A percentile compares a stretch with the other conserved stretches of the same genome.
Conservation (phyloP, 2,797 vertebrate genomes). For the Brachyalestes nurse region DNA sequence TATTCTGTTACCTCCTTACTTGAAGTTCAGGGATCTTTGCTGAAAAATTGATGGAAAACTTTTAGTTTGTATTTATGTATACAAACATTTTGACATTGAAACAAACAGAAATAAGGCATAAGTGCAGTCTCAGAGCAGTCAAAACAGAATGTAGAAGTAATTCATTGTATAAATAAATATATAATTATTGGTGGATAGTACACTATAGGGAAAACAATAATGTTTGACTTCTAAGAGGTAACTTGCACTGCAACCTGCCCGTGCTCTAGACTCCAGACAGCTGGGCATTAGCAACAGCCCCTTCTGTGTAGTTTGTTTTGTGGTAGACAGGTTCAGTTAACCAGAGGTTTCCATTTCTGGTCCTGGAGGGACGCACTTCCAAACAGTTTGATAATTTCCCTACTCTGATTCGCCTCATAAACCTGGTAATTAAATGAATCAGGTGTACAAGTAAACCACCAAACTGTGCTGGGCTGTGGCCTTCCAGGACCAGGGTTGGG, state of each 20-base stretch:
- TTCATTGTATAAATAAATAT: too few relatives aligned
- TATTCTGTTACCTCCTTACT: too few relatives aligned
- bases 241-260: not conserved
- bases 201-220: too few relatives aligned
- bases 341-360: not conserved
- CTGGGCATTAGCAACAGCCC: not conserved
- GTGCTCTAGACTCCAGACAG: constrained; percentile 23
- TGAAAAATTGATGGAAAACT: too few relatives aligned
- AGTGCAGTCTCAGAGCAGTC: too few relatives aligned
- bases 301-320: not conserved
- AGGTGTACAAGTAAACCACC: not conserved
- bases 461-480: not conserved
- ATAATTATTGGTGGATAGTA: too few relatives aligned
- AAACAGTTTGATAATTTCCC: not conserved
- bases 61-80: too few relatives aligned
- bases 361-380: not conserved
- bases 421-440: constrained; percentile 4
- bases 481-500: not conserved
- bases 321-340: not conserved
- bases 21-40: too few relatives aligned
- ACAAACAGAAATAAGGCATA: too few relatives aligned
- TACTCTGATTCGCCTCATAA: not conserved
- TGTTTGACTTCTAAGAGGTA: not conserved
- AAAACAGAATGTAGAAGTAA: too few relatives aligned
- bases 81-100: too few relatives aligned